A percentile compares a stretch with the other conserved stretches of the same genome.
These are phyloP conservation scores for Coluber constrictor DNA, from an alignment of 2,797 vertebrate species.

Conservation along the genomic window DNA sequence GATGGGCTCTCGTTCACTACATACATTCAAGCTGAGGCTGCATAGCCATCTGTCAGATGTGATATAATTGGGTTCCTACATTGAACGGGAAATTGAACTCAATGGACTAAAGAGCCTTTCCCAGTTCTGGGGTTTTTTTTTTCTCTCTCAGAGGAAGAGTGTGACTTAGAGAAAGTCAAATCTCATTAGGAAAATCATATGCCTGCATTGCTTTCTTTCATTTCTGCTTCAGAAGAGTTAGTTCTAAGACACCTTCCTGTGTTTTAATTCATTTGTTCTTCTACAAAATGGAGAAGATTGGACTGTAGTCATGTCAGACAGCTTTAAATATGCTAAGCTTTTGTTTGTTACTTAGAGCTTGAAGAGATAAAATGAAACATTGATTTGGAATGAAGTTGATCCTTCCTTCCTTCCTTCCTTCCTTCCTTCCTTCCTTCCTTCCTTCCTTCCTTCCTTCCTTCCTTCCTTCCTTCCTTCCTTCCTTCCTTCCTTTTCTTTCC, in stretches of 20 bases:
- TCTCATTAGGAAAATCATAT: neutral
- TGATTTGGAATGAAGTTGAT: constrained; percentile 58
- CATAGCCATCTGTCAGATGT: neutral
- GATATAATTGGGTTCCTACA: neutral
- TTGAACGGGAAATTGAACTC: neutral
- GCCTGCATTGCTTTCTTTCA: constrained; percentile 19
- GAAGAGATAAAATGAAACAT: constrained; percentile 41
- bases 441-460: neutral
- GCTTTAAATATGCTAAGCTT: constrained; percentile 61
- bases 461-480: no score
- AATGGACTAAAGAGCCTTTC: neutral
- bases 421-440: no score
- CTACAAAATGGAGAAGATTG: constrained; percentile 27
- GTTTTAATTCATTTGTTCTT: constrained; percentile 23
- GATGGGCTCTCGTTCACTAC: neutral
- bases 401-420: no score
- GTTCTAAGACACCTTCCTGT: constrained; percentile 31
- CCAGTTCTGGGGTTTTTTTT: neutral
- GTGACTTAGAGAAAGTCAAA: neutral
- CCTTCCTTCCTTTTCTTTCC: no score
- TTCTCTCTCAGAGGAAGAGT: neutral
- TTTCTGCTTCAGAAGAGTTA: neutral
- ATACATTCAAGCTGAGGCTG: neutral
- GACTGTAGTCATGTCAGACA: constrained; percentile 62
- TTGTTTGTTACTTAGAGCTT: constrained; percentile 62